Conservation (phyloP, 2,888 invertebrate genomes). For the Hemistola chrysoprasaria region DNA sequence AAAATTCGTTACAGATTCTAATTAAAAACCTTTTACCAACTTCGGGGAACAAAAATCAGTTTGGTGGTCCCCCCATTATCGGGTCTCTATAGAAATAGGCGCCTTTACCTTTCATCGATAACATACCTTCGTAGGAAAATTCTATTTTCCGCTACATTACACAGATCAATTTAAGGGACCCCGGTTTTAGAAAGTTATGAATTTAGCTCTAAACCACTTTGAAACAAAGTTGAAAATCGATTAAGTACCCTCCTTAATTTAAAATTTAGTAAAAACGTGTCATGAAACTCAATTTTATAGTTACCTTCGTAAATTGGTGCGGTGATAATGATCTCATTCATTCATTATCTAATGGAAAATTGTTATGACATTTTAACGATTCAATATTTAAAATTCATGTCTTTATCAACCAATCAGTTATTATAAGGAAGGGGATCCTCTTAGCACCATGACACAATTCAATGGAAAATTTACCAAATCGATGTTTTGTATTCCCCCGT, state of each 20-base stretch:
- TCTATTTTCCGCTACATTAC: constrained; percentile 73
- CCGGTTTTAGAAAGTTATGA: constrained; percentile 21
- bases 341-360: constrained; percentile 10
- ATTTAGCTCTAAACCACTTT: constrained; percentile 4
- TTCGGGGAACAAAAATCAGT: constrained; percentile 24
- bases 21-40: constrained; percentile 29
- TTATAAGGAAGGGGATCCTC: too few species aligned
- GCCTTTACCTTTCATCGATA: constrained; percentile 43
- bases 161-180: constrained; percentile 51
- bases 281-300: constrained; percentile 7
- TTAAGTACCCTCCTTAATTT: background rate
- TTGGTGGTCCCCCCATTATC: constrained; percentile 25
- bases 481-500: too few species aligned
- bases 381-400: too few species aligned
- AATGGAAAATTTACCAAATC: too few species aligned
- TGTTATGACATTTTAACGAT: background rate
- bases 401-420: too few species aligned
- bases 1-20: constrained; percentile 16
- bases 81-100: constrained; percentile 18
- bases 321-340: constrained; percentile 10
- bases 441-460: too few species aligned
- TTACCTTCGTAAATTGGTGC: constrained; percentile 5
- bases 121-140: constrained; percentile 52
- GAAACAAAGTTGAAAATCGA: constrained; percentile 6
- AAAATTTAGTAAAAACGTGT: too few species aligned